These are phyloP conservation scores for Proterorhinus semilunaris DNA, from an alignment of 2,113 vertebrate species.

Conservation along the genomic window DNA sequence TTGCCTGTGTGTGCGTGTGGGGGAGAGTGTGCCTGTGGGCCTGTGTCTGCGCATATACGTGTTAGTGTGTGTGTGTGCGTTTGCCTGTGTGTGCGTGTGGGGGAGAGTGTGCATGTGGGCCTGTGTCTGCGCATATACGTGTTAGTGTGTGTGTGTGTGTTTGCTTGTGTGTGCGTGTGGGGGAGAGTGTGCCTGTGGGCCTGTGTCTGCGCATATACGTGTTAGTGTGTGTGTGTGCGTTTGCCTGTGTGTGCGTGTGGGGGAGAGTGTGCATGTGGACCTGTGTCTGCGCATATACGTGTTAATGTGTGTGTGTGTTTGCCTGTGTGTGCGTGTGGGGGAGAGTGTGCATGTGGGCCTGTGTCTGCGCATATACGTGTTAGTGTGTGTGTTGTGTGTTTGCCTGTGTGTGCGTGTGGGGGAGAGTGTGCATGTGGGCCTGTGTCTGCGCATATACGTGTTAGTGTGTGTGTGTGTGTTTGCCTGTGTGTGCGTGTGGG, in stretches of 20 bases:
- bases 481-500: too few species aligned
- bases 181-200: slow-evolving; percentile 33
- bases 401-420: slow-evolving; percentile 33
- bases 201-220: slow-evolving; percentile 31
- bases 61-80: slow-evolving; percentile 1
- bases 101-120: background rate
- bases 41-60: slow-evolving; percentile 31
- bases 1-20: slow-evolving; percentile 23
- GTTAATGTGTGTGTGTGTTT: slow-evolving; percentile 32
- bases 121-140: background rate
- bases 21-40: slow-evolving; percentile 33
- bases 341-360: too few species aligned
- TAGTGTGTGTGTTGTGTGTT: slow-evolving; percentile 29
- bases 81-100: slow-evolving; percentile 1
- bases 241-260: slow-evolving; percentile 1
- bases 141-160: too few species aligned
- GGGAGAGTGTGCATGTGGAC: slow-evolving; percentile 11
- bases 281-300: slow-evolving; percentile 36
- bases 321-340: too few species aligned
- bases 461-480: slow-evolving; percentile 17
- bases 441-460: too few species aligned
- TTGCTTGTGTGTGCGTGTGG: slow-evolving; percentile 23
- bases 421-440: too few species aligned
- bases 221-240: slow-evolving; percentile 6
- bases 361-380: too few species aligned